Conservation (phyloP, 2,888 invertebrate species). For the Hyppa rectilinea region DNA sequence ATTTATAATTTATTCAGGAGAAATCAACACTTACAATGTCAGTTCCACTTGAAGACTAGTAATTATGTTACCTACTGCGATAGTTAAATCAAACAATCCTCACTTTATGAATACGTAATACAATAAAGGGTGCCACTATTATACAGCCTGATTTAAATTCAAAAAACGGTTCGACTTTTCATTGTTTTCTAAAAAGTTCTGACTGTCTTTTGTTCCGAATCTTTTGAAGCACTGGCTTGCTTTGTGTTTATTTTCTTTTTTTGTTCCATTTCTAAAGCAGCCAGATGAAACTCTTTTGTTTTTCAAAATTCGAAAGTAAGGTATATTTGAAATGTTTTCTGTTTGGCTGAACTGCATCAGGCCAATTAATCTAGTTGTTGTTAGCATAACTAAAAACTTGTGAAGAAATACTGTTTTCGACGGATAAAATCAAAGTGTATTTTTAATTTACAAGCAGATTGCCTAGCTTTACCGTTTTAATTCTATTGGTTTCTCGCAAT, state of each 20-base stretch:
- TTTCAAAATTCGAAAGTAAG: constrained; percentile 18
- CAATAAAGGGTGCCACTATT: constrained; percentile 24
- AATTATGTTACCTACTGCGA: constrained; percentile 61
- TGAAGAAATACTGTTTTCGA: constrained; percentile 8
- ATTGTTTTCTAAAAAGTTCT: constrained; percentile 46
- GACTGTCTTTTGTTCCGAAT: constrained; percentile 34
- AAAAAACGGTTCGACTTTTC: constrained; percentile 19
- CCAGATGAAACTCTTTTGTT: constrained; percentile 30
- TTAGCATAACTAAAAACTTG: neutral
- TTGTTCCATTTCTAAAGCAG: constrained; percentile 29
- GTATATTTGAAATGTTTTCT: too few species aligned
- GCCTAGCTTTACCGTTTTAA: neutral
- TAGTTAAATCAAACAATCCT: constrained; percentile 54
- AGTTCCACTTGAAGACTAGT: constrained; percentile 52
- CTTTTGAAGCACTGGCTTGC: constrained; percentile 18
- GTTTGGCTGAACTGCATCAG: neutral
- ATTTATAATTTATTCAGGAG: constrained; percentile 63
- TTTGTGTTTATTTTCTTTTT: constrained; percentile 19
- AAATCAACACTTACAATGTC: constrained; percentile 67
- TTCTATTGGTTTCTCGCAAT: constrained; percentile 10
- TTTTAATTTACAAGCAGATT: constrained; percentile 14
- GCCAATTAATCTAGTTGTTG: constrained; percentile 13
- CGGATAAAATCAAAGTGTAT: neutral
- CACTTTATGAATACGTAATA: constrained; percentile 56
- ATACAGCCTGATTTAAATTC: constrained; percentile 59